Evolutionary conservation across 2,113 vertebrate genomes (phyloP), one percentile per base, ranked within the genome.

Genomic region (Proterorhinus semilunaris): DNA sequence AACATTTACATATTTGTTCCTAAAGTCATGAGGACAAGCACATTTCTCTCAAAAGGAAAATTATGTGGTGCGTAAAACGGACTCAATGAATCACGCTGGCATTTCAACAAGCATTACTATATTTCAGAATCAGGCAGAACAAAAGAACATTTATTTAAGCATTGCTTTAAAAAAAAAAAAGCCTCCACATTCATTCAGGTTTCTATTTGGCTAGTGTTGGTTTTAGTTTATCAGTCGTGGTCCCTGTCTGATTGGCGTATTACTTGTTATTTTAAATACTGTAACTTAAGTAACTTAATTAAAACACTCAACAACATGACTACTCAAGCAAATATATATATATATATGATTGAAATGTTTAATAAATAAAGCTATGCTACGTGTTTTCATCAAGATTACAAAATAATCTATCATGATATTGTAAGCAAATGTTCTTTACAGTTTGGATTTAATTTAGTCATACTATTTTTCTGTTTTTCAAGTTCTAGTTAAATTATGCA

Each of bases 1-100:
- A 54, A 36, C 76, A 90, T 91, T 91, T 90, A 88, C 91, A 93
- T 91, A 91, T 91, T 91, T 89, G 85, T 91, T 87, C 78, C 83
- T 86, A 77, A 75, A 78, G 54, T 63, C 75, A 66, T 5, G 13
- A 44, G 42, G 44, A 61, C 42, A 61, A 61, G 42, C 58, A n/a
- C 11, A n/a, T 61, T 61, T 45, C 13, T 61, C 58, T 59, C 45
- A 43, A 61, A 61, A 61, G 58, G 10, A 59, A 43, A 59, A 42
- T 59, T 42, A 59, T 43, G 57, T n/a, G 42, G 10, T 0, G 12
- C 15, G 57, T n/a, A 59, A 7, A 59, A 43, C 6, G n/a, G 27
- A 15, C 42, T 43, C 44, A 44, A 44, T 61, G 58, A 45, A 61
- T 61, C 58, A 44, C 3, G 57, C 36, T 43, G 36, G 36, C 27